Evolutionary conservation across 1,140 invertebrate species (phyloP), one percentile per base, ranked within the genome.

Genomic region (Thaumetopoea pityocampa): DNA sequence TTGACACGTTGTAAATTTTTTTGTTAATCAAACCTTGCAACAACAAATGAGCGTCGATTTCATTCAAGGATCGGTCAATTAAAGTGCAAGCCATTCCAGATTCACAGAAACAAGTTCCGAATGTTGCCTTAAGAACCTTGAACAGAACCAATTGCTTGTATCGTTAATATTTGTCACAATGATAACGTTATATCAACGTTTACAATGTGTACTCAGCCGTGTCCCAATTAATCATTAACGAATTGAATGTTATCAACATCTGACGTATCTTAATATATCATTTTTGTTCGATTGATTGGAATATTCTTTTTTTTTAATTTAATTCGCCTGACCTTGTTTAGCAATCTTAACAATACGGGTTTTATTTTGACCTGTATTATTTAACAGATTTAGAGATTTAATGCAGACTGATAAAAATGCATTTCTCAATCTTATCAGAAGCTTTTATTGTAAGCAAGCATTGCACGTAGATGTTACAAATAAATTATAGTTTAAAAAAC

Each of bases 171-270:
- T 36, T 30, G 27, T 45, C 33, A 30, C 35, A 34, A 49, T 41
- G 26, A 38, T 46, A 44, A 35, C 45, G 38, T 27, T 22, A 33
- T 37, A 58, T 53, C 46, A 50, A 44, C 33, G 37, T 20, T 37
- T 48, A 28, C 34, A 15, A 22, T 26, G 24, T 28, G 36, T 32
- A 30, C 7, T 9, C 38, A 50, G 62, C 57, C 51, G 48, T 59
- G 42, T 42, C 26, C 40, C 34, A 51, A 61, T 67, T 51, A 42
- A 55, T 64, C 57, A 56, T 45, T 54, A 51, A 40, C 40, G 48
- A 51, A 41, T 51, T 67, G 55, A 56, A 60, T 59, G 42, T 54
- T 59, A 59, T 61, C 60, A 58, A 50, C 40, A 43, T 50, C 33
- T 38, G 47, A 50, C 47, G 43, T 34, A 50, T 51, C 47, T 26